Base-by-base conservation (phyloP, 2,113 vertebrate species). In the Pomatorhinus ruficollis region DNA sequence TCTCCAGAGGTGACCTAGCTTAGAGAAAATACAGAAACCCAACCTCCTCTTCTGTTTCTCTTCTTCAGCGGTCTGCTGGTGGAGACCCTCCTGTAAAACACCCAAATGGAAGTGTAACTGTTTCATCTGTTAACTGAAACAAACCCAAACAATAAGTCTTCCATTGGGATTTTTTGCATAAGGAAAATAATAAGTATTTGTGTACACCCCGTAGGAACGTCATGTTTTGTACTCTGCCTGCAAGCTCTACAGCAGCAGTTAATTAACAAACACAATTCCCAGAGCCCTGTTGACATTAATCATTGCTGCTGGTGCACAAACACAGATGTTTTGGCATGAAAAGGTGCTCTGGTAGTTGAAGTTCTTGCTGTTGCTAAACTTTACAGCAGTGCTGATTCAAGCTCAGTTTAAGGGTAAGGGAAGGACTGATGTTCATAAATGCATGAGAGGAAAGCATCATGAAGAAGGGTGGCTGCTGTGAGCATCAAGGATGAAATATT, bases 191-290 rank as follows among this genome's bases (percentile, higher is more conserved):
- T 93, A 97, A 96, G 92, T 95, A 89, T 96, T 95, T 95, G 92
- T 95, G 93, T 96, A 94, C 52, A 64, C 88, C 90, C 93, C 63
- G 94, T 97, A 85, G 96, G 93, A 96, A 92, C 8, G 78, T 93
- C 94, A 81, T 95, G 97, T 95, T 95, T 97, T 93, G 74, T 95
- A 81, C 93, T 96, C 91, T 95, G 97, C 94, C 95, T 94, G 95
- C 85, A 80, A 95, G 95, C 94, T 96, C 83, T 95, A 95, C 89
- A 96, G 95, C 93, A 95, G 97, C 87, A 95, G 96, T 97, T 97
- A 97, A 97, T 97, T 97, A 97, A 97, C 94, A 95, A 95, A 95
- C 93, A 96, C 93, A 96, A 95, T 96, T 97, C 95, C 95, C 95
- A 95, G 97, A 89, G 95, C 96, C 95, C 49, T 93, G 95, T 92